Conservation (phyloP, 2,113 vertebrate genomes). For the Crypturellus undulatus region DNA sequence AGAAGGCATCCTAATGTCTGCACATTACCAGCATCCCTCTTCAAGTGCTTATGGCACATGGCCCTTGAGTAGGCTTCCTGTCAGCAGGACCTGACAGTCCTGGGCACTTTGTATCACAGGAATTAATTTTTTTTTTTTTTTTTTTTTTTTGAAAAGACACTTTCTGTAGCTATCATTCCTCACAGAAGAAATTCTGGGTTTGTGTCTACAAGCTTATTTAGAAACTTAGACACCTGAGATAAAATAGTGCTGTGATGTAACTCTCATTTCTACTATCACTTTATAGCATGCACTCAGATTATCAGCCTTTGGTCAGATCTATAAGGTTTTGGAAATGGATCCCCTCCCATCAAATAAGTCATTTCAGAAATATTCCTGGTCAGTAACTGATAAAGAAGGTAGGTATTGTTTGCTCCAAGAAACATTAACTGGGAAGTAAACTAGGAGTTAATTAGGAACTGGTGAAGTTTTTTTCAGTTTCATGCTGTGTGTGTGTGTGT, state of each 20-base stretch:
- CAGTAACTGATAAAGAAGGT: slow-evolving; percentile 96
- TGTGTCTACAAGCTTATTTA: not conserved
- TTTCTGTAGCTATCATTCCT: not conserved
- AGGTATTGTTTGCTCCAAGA: slow-evolving; percentile 40
- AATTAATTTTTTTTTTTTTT: too few relatives aligned
- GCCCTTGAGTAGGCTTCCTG: not conserved
- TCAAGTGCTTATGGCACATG: not conserved
- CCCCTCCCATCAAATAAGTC: slow-evolving; percentile 97
- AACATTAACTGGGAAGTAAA: not conserved
- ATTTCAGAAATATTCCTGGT: slow-evolving; percentile 96
- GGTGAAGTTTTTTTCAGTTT: not conserved
- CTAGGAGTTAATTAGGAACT: not conserved
- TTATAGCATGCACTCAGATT: slow-evolving; percentile 92
- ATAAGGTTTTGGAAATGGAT: slow-evolving; percentile 98
- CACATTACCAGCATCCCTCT: not conserved
- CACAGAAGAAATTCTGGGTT: not conserved
- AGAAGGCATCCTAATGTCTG: not conserved
- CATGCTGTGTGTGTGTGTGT: not conserved
- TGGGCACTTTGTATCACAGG: not conserved
- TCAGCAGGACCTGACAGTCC: not conserved
- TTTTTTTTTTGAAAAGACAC: not conserved
- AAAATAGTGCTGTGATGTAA: not conserved
- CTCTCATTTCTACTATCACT: not conserved
- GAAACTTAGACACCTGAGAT: not conserved
- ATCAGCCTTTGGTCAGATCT: slow-evolving; percentile 98